Conservation (phyloP, 2,797 vertebrate species). For the Erpetoichthys calabaricus region DNA sequence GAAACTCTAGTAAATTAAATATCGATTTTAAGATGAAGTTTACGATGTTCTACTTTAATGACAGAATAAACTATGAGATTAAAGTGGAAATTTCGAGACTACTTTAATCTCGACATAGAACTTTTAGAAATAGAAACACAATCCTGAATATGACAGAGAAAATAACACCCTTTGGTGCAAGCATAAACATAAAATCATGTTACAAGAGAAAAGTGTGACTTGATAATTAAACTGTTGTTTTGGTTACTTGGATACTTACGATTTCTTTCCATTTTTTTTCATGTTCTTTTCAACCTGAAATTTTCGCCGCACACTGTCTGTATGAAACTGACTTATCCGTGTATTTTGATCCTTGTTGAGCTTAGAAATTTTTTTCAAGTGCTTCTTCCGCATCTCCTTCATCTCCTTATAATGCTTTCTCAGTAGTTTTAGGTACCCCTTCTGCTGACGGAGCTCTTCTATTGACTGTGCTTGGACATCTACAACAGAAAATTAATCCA, state of each 20-base stretch:
- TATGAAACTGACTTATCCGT: conserved; percentile 37
- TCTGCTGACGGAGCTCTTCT: conserved; percentile 61
- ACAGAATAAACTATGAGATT: too few relatives aligned
- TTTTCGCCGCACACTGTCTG: conserved; percentile 43
- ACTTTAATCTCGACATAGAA: too few relatives aligned
- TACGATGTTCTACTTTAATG: too few relatives aligned
- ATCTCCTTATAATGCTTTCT: conserved; percentile 71
- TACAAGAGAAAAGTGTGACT: too few relatives aligned
- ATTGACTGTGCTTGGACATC: conserved; percentile 43
- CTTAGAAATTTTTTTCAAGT: conserved; percentile 62
- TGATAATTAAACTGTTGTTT: too few relatives aligned
- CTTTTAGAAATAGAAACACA: too few relatives aligned
- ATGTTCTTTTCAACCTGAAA: conserved; percentile 48
- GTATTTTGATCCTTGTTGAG: conserved; percentile 54
- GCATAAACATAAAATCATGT: too few relatives aligned
- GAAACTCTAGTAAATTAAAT: too few relatives aligned
- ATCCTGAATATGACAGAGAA: too few relatives aligned
- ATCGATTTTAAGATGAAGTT: too few relatives aligned
- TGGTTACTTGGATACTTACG: conserved; percentile 26
- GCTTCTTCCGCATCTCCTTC: conserved; percentile 63
- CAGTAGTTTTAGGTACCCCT: conserved; percentile 50
- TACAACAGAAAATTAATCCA: conserved; percentile 17
- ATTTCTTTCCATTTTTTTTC: conserved; percentile 43
- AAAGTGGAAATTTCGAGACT: too few relatives aligned
- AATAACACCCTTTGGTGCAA: too few relatives aligned